phyloP scores from a whole-genome alignment of 2,797 vertebrate genomes.

The Smutsia gigantea region DNA sequence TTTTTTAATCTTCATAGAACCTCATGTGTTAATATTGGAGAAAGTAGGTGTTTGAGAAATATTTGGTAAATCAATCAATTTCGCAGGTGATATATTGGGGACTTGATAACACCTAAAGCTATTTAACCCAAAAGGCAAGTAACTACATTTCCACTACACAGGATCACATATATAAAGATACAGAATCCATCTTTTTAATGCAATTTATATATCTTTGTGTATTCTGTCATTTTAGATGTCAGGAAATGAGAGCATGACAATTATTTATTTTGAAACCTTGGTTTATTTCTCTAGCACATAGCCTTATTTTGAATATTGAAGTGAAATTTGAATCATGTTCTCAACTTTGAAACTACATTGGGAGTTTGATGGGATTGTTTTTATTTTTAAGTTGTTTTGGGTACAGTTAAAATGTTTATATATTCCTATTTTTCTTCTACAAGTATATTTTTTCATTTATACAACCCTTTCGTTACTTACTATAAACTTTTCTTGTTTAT shows the following conservation, averaged over 20 bases:
- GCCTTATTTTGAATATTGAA: not conserved
- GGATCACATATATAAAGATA: not conserved
- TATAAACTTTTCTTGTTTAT: not conserved
- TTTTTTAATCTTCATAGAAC: not conserved
- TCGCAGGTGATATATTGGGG: not conserved
- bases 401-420: not conserved
- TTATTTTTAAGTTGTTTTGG: not conserved
- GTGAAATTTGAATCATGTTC: not conserved
- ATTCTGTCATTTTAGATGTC: not conserved
- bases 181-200: not conserved
- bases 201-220: not conserved
- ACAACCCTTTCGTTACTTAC: constrained; percentile 4
- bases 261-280: not conserved
- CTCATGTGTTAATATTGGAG: not conserved
- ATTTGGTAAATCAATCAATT: not conserved
- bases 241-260: not conserved
- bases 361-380: not conserved
- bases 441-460: not conserved
- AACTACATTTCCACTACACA: not conserved
- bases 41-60: not conserved
- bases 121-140: not conserved
- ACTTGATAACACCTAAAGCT: not conserved
- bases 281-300: not conserved
- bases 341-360: not conserved
- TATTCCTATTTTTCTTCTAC: not conserved